Evolutionary conservation across 92 coral and sea anemone species (phyloP).

Genomic region (Actinernus sp.): DNA sequence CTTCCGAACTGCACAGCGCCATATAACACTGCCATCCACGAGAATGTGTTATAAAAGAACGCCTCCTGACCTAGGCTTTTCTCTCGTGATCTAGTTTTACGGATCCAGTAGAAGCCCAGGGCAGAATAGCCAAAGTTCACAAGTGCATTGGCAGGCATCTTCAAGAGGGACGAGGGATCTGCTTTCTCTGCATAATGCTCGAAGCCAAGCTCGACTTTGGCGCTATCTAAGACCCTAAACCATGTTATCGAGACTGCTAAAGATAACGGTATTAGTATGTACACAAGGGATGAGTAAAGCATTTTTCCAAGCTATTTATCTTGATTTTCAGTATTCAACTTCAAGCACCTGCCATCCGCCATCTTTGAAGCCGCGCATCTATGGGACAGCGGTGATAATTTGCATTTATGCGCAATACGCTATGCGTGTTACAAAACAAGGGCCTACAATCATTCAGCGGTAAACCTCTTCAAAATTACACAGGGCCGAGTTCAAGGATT

Average conservation of each 20-base stretch:
- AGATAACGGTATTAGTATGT: constrained; percentile 59
- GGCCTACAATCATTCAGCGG: constrained; percentile 33
- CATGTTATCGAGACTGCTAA: constrained; percentile 50
- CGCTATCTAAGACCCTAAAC: constrained; percentile 65
- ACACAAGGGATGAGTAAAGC: constrained; percentile 49
- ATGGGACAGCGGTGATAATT: not conserved
- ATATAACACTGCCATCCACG: constrained; percentile 84
- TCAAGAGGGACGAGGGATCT: constrained; percentile 68
- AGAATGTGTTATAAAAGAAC: constrained; percentile 67
- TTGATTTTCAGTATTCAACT: not conserved
- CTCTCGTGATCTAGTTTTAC: constrained; percentile 20
- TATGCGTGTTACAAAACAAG: constrained; percentile 2
- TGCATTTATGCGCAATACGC: not conserved
- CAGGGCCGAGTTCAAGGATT: not conserved
- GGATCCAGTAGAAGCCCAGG: constrained; percentile 78
- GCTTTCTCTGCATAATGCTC: constrained; percentile 87
- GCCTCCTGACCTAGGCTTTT: constrained; percentile 58
- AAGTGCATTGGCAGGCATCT: constrained; percentile 89
- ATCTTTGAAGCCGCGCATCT: constrained; percentile 34
- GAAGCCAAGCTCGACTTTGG: constrained; percentile 76
- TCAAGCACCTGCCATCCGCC: constrained; percentile 34
- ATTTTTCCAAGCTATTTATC: constrained; percentile 17
- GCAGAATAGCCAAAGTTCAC: constrained; percentile 66
- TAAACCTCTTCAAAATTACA: constrained; percentile 5
- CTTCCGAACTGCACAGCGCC: constrained; percentile 83